These are phyloP conservation scores for Pituophis catenifer DNA, from an alignment of 2,113 vertebrate genomes.

Conservation along the genomic window DNA sequence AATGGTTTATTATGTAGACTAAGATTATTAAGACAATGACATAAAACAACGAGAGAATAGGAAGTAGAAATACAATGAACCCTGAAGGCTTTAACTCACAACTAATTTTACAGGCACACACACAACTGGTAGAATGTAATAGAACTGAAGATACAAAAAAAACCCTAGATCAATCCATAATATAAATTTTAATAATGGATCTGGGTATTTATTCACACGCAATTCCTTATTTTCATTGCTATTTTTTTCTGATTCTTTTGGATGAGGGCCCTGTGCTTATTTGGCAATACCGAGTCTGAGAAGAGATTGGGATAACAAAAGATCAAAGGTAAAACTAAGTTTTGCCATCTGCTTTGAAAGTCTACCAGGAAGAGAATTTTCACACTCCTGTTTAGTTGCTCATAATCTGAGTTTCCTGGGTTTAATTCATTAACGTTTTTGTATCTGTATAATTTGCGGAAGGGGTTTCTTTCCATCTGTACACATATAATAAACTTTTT, in stretches of 20 bases:
- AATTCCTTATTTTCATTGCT: neutral
- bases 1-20: neutral
- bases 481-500: constrained; percentile 39
- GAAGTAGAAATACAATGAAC: neutral
- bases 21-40: neutral
- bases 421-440: neutral
- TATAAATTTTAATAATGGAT: neutral
- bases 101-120: neutral
- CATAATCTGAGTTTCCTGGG: neutral
- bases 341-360: neutral
- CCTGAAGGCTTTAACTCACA: neutral
- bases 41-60: neutral
- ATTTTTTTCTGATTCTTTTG: neutral
- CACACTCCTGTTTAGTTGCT: neutral
- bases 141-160: neutral
- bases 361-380: neutral
- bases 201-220: neutral
- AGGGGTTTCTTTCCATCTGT: neutral
- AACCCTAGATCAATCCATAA: neutral
- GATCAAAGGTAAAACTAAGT: neutral
- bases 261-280: neutral
- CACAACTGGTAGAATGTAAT: neutral
- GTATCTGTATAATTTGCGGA: neutral
- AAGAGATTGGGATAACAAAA: neutral
- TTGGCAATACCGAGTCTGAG: neutral